Conservation (phyloP, 2,113 vertebrate species). For the Lophius piscatorius region DNA sequence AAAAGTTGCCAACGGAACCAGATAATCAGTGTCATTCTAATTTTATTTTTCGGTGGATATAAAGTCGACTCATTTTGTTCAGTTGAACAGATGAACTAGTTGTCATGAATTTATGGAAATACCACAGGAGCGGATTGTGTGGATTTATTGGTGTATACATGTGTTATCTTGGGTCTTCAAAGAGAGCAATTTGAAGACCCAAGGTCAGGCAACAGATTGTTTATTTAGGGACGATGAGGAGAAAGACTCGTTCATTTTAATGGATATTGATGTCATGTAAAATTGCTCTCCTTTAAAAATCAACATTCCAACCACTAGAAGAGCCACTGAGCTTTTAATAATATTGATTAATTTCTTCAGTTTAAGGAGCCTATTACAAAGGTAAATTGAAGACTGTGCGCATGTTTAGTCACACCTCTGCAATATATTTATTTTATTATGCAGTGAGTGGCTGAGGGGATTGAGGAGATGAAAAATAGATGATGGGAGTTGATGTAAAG, state of each 20-base stretch:
- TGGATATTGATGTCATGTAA: constrained; percentile 57
- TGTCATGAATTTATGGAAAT: not conserved
- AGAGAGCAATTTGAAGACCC: constrained; percentile 7
- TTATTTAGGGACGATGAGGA: constrained; percentile 4
- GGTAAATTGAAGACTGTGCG: constrained; percentile 50
- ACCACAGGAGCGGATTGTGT: not conserved
- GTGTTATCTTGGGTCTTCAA: constrained; percentile 3
- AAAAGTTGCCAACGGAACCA: too few species aligned
- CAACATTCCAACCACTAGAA: constrained; percentile 44
- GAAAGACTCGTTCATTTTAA: constrained; percentile 53
- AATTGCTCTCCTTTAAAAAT: constrained; percentile 58
- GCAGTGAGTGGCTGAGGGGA: constrained; percentile 11
- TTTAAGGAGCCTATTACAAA: constrained; percentile 57
- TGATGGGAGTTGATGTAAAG: constrained; percentile 1
- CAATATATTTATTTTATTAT: constrained; percentile 10
- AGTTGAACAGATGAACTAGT: too few species aligned
- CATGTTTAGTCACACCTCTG: constrained; percentile 59
- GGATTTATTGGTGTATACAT: not conserved
- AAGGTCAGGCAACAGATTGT: constrained; percentile 22
- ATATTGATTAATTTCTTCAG: constrained; percentile 49
- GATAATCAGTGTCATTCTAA: too few species aligned
- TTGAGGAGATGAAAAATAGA: constrained; percentile 2
- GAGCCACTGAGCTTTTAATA: constrained; percentile 41
- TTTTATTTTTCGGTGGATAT: too few species aligned
- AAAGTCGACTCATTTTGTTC: too few species aligned